A percentile compares a stretch with the other conserved stretches of the same genome.
These are phyloP conservation scores for Thereva nobilitata DNA, from an alignment of 2,888 invertebrate genomes.

Conservation along the genomic window DNA sequence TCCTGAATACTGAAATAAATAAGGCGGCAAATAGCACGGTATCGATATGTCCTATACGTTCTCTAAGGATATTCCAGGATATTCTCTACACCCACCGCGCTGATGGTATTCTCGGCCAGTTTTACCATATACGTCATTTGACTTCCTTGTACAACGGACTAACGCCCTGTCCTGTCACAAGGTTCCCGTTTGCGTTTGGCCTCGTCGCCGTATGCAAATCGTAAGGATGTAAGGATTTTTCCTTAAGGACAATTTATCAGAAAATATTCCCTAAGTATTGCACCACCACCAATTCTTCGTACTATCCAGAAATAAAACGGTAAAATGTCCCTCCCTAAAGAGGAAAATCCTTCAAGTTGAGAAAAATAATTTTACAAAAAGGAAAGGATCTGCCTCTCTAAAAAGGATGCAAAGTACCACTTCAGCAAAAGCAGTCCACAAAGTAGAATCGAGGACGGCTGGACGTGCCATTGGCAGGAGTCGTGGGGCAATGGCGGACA, in stretches of 20 bases:
- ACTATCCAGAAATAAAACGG: neutral
- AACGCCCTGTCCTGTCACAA: constrained; percentile 29
- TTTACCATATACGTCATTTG: constrained; percentile 30
- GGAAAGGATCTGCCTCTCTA: constrained; percentile 8
- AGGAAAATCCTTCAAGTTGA: constrained; percentile 7
- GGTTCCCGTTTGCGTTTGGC: neutral
- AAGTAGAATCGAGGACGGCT: constrained; percentile 1
- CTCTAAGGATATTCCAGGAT: no score
- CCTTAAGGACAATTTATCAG: constrained; percentile 33
- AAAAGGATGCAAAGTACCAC: constrained; percentile 22
- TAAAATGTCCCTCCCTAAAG: constrained; percentile 4
- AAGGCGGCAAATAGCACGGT: constrained; percentile 35
- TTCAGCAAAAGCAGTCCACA: constrained; percentile 14
- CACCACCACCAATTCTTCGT: neutral
- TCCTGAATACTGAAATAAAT: constrained; percentile 39
- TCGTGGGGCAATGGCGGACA: constrained; percentile 12
- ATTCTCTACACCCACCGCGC: no score
- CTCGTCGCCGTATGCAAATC: constrained; percentile 34
- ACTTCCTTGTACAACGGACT: constrained; percentile 12
- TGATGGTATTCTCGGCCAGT: constrained; percentile 26
- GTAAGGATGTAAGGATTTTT: constrained; percentile 25
- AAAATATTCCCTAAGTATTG: constrained; percentile 23
- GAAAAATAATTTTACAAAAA: constrained; percentile 27
- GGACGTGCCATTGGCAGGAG: neutral
- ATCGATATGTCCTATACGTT: no score